Base-by-base conservation (phyloP, 1,140 invertebrate genomes). In the Condylostylus longicornis region DNA sequence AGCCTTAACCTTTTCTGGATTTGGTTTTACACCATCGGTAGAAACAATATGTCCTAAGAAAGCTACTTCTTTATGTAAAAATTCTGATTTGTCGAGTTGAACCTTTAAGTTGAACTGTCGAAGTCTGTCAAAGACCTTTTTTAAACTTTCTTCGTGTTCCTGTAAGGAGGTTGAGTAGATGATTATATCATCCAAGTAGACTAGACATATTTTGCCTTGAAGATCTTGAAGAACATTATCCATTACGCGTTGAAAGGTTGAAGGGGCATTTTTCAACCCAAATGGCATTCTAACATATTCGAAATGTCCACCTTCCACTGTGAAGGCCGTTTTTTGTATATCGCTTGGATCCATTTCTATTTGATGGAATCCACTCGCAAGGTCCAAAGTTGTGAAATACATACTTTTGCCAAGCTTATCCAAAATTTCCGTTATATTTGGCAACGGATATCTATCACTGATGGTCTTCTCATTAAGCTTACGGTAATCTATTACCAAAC, bases 391-490 rank as follows among this genome's bases (percentile, higher is more conserved):
- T 4, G 50, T 49, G 41, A 70, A 68, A 36, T 57, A 65, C 30
- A 47, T 50, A 5, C 50, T 41, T 6, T 48, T 51, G 4, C 49
- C 53, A 29, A 74, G 35, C 20, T 47, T 43, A 35, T 64, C 51
- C 5, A 72, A 40, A 14, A 54, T 53, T 13, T 67, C 56, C 14
- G 58, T 54, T 27, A 72, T 57, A 14, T 54, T 48, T 7, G 66
- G 64, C 19, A 72, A 41, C 6, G 71, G 70, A 47, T 63, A 74
- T 25, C 42, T 49, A 45, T 73, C 68, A 6, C 48, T 49, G 18
- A 62, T 46, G 10, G 57, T 62, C 25, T 49, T 47, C 29, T 59
- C 49, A 44, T 66, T 66, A 27, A 65, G 29, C 41, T 58, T 58
- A 30, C 56, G 29, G 37, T 54, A 65, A 44, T 62, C 63, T 8